Conservation (phyloP, 2,888 invertebrate genomes). For the Escarpia spicata region DNA sequence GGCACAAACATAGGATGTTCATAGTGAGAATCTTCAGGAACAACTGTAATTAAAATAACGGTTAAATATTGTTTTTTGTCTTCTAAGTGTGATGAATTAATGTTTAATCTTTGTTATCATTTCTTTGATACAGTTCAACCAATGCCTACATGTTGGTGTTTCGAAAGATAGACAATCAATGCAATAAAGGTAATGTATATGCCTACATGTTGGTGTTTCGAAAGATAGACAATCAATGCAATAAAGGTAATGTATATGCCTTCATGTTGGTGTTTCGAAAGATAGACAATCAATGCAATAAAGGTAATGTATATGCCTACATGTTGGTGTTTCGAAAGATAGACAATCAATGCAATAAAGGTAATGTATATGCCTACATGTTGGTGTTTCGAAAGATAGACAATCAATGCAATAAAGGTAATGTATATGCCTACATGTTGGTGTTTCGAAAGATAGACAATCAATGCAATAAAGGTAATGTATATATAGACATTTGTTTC, state of each 20-base stretch:
- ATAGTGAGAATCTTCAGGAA: neutral
- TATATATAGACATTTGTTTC: neutral
- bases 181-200: conserved; percentile 48
- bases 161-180: conserved; percentile 70
- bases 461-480: conserved; percentile 51
- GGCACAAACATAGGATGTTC: neutral
- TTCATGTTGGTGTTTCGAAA: conserved; percentile 92
- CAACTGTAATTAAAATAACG: neutral
- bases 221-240: conserved; percentile 68
- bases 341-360: conserved; percentile 59
- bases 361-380: conserved; percentile 79
- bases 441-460: conserved; percentile 79
- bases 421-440: conserved; percentile 82
- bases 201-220: conserved; percentile 91
- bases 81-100: neutral
- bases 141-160: conserved; percentile 94
- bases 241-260: conserved; percentile 69
- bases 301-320: conserved; percentile 73
- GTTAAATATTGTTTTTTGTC: neutral
- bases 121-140: conserved; percentile 71
- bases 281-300: conserved; percentile 63
- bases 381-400: conserved; percentile 82
- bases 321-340: conserved; percentile 88
- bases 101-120: neutral
- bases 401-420: conserved; percentile 55